Evolutionary conservation across 2,113 vertebrate species (phyloP).

Genomic region (Conger conger): DNA sequence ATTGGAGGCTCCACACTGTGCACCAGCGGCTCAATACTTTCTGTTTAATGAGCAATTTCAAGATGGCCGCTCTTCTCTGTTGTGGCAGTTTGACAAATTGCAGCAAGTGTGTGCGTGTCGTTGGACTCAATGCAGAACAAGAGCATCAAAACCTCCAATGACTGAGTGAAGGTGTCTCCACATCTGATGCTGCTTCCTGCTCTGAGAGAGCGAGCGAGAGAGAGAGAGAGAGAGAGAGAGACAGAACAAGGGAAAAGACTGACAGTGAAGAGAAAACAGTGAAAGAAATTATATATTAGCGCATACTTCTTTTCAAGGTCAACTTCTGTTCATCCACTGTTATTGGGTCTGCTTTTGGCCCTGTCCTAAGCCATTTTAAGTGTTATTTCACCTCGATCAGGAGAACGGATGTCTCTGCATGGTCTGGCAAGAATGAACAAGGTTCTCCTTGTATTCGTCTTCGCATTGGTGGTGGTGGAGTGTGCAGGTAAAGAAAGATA

Average conservation of each 20-base stretch:
- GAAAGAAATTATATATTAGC: not conserved
- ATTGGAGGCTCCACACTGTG: not conserved
- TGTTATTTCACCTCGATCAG: not conserved
- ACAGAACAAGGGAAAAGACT: not conserved
- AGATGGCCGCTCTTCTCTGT: no score
- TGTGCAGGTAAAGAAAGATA: rapidly evolving
- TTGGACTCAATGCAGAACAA: constrained; percentile 48
- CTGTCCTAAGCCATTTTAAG: constrained; percentile 6
- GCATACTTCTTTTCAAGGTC: not conserved
- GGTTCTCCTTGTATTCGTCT: constrained; percentile 14
- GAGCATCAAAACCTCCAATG: constrained; percentile 1
- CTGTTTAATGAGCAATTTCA: not conserved
- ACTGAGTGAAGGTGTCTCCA: not conserved
- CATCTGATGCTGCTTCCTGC: constrained; percentile 13
- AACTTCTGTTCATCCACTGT: not conserved
- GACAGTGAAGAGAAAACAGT: not conserved
- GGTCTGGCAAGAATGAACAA: constrained; percentile 16
- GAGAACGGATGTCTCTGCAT: not conserved
- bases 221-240: constrained; percentile 17
- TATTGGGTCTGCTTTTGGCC: not conserved
- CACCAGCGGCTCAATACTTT: not conserved
- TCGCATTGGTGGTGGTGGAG: not conserved
- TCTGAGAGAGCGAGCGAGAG: not conserved
- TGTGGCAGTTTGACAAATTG: not conserved
- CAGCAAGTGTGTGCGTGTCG: not conserved